Conservation (phyloP, 2,888 invertebrate species). For the Phyto melanocephala region DNA sequence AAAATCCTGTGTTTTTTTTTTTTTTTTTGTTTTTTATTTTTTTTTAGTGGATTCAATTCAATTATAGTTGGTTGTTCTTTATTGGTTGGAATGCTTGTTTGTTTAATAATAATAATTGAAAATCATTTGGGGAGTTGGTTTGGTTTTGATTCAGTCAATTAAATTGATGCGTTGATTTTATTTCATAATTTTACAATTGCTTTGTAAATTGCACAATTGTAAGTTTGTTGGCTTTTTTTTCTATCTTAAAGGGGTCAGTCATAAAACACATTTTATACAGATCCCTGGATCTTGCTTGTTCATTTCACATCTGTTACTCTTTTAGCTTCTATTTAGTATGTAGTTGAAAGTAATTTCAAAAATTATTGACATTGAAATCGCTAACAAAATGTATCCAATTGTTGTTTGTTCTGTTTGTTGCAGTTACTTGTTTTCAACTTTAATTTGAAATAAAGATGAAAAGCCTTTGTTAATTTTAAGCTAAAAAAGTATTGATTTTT, state of each 20-base stretch:
- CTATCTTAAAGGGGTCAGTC: too few species aligned
- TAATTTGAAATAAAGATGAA: conserved; percentile 30
- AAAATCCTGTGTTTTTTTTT: conserved; percentile 68
- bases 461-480: conserved; percentile 12
- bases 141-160: conserved; percentile 41
- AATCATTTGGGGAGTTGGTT: conserved; percentile 28
- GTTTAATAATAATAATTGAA: conserved; percentile 26
- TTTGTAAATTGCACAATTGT: conserved; percentile 31
- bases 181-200: conserved; percentile 43
- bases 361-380: conserved; percentile 43
- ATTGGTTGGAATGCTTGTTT: not conserved
- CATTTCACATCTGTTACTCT: conserved; percentile 3
- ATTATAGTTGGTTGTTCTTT: conserved; percentile 26
- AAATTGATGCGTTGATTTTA: conserved; percentile 6
- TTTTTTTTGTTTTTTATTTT: conserved; percentile 55
- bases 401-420: conserved; percentile 30
- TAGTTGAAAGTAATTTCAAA: conserved; percentile 43
- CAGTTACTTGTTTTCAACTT: not conserved
- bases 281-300: conserved; percentile 1
- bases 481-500: conserved; percentile 12
- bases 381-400: conserved; percentile 54
- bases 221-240: conserved; percentile 21
- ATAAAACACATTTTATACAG: too few species aligned
- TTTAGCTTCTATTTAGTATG: conserved; percentile 6
- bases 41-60: not conserved